A percentile compares a stretch with the other conserved stretches of the same genome.
Conservation (phyloP, 2,113 vertebrate genomes). For the Rana temporaria region DNA sequence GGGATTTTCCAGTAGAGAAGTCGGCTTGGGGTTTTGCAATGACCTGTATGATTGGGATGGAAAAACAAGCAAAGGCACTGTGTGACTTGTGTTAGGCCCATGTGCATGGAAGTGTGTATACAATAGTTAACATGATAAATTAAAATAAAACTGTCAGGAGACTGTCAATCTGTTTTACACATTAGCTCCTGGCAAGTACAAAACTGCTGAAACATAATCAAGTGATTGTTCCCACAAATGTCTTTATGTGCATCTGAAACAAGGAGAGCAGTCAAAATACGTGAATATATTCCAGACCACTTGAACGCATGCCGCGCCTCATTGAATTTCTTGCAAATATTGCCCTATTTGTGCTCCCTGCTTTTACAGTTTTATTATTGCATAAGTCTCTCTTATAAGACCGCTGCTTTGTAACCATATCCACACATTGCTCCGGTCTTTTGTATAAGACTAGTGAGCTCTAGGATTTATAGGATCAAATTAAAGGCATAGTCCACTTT, state of each 20-base stretch:
- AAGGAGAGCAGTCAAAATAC: slow-evolving; percentile 41
- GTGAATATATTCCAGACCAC: slow-evolving; percentile 39
- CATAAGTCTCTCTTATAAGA: neutral
- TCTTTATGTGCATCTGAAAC: slow-evolving; percentile 9
- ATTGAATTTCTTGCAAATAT: slow-evolving; percentile 40
- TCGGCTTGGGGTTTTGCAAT: slow-evolving; percentile 32
- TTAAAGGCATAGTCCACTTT: too few species aligned
- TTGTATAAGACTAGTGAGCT: neutral
- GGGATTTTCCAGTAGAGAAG: slow-evolving; percentile 37
- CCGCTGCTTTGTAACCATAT: neutral
- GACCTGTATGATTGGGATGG: slow-evolving; percentile 42
- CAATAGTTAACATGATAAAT: slow-evolving; percentile 45
- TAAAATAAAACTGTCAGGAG: slow-evolving; percentile 38
- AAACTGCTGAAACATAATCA: slow-evolving; percentile 40
- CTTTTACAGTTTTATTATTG: slow-evolving; percentile 5
- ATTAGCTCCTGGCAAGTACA: slow-evolving; percentile 31
- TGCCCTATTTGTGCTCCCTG: slow-evolving; percentile 12
- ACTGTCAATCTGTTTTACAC: slow-evolving; percentile 48
- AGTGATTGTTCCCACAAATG: slow-evolving; percentile 39
- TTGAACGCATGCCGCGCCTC: slow-evolving; percentile 27
- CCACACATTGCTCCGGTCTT: neutral
- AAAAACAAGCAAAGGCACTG: slow-evolving; percentile 38
- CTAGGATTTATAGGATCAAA: too few species aligned
- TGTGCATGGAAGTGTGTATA: slow-evolving; percentile 40
- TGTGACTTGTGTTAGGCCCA: slow-evolving; percentile 9